phyloP scores from a whole-genome alignment of 2,888 invertebrate species.

The Clusia tigrina region DNA sequence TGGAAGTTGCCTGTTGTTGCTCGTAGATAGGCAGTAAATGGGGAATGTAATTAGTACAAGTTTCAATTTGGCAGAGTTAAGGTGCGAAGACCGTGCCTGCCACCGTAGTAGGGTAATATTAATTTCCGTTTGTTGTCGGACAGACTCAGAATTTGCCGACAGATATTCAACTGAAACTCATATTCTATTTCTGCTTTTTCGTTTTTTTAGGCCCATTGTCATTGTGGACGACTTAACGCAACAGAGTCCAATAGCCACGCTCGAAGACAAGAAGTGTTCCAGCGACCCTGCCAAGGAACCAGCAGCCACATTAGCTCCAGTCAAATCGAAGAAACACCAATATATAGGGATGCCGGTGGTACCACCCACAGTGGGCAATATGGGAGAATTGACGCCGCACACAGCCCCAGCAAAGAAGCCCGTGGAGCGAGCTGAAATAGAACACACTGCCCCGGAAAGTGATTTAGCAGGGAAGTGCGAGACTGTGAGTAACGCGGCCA shows the following conservation, averaged over 20 bases:
- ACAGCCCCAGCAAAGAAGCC: too few species aligned
- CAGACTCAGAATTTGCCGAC: background rate
- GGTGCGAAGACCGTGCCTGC: conserved; percentile 14
- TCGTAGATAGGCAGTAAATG: conserved; percentile 2
- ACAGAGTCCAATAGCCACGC: conserved; percentile 33
- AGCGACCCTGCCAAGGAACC: background rate
- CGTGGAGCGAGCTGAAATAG: conserved; percentile 20
- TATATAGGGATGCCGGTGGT: conserved; percentile 44
- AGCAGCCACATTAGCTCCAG: background rate
- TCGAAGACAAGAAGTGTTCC: conserved; percentile 24
- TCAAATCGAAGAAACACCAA: conserved; percentile 41
- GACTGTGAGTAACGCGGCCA: conserved; percentile 24
- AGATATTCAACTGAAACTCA: conserved; percentile 14
- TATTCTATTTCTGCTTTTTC: conserved; percentile 21
- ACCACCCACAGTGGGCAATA: conserved; percentile 45
- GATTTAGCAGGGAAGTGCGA: too few species aligned
- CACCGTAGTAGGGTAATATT: too few species aligned
- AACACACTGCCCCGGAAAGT: too few species aligned
- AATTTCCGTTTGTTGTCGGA: conserved; percentile 35
- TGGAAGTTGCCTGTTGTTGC: background rate
- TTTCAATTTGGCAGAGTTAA: conserved; percentile 29
- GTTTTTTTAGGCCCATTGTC: conserved; percentile 52
- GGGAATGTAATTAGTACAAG: conserved; percentile 43
- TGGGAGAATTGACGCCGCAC: too few species aligned
- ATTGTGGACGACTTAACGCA: conserved; percentile 57